Conservation (phyloP, 2,113 vertebrate genomes). For the Toxostoma redivivum region DNA sequence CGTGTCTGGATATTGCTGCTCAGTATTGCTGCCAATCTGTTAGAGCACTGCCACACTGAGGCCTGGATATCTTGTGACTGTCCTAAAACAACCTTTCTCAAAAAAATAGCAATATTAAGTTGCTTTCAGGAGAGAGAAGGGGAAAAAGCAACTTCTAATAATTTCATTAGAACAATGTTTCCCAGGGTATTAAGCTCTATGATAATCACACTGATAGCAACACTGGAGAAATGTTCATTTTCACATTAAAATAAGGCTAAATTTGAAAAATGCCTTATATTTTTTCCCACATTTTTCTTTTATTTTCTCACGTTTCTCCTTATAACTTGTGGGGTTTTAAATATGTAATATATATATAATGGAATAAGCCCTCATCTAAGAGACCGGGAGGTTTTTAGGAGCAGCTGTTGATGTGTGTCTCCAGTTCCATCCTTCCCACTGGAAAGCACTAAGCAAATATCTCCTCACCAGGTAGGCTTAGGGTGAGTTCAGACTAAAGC, state of each 20-base stretch:
- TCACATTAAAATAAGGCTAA: neutral
- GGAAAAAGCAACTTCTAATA: rapidly evolving
- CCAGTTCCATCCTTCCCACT: neutral
- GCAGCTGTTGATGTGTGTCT: neutral
- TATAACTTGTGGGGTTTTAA: neutral
- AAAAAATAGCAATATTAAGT: neutral
- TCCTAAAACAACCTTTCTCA: neutral
- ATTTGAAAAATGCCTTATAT: neutral
- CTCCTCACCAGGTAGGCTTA: neutral
- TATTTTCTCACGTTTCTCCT: neutral
- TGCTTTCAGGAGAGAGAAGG: neutral
- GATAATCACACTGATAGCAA: neutral
- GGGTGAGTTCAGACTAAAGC: neutral
- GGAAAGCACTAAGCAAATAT: neutral
- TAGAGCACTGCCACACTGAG: neutral
- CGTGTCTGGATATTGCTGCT: neutral
- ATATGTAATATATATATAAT: neutral
- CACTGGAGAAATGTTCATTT: neutral
- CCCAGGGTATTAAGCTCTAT: neutral
- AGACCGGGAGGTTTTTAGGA: neutral
- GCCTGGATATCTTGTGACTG: neutral
- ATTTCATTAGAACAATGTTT: neutral
- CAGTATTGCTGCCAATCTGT: neutral
- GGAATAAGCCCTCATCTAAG: neutral
- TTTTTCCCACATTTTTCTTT: neutral